phyloP scores from a whole-genome alignment of 2,888 invertebrate species.

The Epicampocera succincta region DNA sequence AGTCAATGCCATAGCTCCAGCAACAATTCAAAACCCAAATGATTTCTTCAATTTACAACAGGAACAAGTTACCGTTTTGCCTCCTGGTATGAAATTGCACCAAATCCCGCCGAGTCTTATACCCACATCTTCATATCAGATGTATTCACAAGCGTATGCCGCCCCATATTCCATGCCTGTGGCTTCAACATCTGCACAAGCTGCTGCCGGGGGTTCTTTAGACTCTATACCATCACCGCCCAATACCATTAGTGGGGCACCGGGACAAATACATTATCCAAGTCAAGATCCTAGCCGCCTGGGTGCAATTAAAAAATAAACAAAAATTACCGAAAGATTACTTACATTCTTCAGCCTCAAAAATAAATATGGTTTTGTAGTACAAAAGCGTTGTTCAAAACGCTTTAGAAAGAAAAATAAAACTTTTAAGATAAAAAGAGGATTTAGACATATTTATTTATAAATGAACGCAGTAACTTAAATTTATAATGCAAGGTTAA shows the following conservation, averaged over 20 bases:
- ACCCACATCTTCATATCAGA: conserved; percentile 79
- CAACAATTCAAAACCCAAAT: conserved; percentile 83
- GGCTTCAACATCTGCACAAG: conserved; percentile 79
- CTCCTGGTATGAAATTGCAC: conserved; percentile 81
- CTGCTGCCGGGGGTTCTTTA: conserved; percentile 67
- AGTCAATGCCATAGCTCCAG: conserved; percentile 90
- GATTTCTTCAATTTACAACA: conserved; percentile 85
- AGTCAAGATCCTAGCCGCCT: conserved; percentile 97
- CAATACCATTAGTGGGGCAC: conserved; percentile 83
- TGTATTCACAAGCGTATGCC: conserved; percentile 80
- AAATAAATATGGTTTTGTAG: conserved; percentile 24
- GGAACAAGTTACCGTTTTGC: conserved; percentile 80
- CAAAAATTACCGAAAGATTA: background rate
- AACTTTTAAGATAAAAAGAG: background rate
- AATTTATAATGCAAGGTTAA: conserved; percentile 20
- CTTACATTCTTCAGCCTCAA: conserved; percentile 24
- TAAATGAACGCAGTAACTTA: conserved; percentile 25
- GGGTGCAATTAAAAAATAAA: conserved; percentile 85
- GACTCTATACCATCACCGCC: conserved; percentile 80
- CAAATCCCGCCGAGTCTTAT: conserved; percentile 81
- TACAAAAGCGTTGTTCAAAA: conserved; percentile 25
- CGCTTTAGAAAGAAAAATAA: conserved; percentile 5
- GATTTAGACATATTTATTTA: background rate
- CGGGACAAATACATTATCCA: conserved; percentile 91
- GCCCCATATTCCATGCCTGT: conserved; percentile 80